Base-by-base conservation (phyloP, 2,888 invertebrate species). In the Torymus auratus region DNA sequence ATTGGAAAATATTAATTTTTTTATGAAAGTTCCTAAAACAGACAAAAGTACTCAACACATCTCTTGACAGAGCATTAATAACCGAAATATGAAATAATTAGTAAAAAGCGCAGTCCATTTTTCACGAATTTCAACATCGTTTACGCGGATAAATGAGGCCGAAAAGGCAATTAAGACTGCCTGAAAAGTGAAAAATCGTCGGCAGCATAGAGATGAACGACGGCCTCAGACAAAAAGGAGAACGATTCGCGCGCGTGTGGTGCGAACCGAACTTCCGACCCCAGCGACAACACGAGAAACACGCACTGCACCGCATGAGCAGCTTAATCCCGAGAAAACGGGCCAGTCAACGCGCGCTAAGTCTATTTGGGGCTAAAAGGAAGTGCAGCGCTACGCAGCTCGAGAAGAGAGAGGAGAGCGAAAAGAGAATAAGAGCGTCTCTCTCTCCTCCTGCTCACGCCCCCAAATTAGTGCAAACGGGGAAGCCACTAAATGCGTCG, bases 381-480 rank as follows among this genome's bases (percentile, higher is more conserved):
- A 68, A 76, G 67, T 14, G 61, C 70, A 52, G 17, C 61, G 68
- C 83, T 2, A 2, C 20, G 2, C 1, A 1, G 1, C 20, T 1
- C 1, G 20, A 20, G 20, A 20, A 20, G 56, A 52, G 69, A 14
- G n/a, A 23, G 15, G 41, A 50, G 41, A 41, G 7, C 41, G 41
- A 41, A 50, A 50, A 52, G 55, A 58, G 20, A 64, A 17, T 60
- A 52, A 53, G 62, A 53, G 14, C 55, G 69, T 81, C 82, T 72
- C 80, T 77, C 77, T 81, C 82, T 72, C 80, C 80, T 80, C 82
- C 82, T 77, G 82, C 87, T 83, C 86, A 89, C 89, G 89, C 89
- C 88, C 86, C 85, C 88, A 88, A 89, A 90, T 90, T 89, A 89
- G 89, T 86, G 88, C 86, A 87, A 87, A 85, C 87, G 86, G 85